These are phyloP conservation scores for Ibidorhyncha struthersii DNA, from an alignment of 2,113 vertebrate genomes.

Conservation along the genomic window DNA sequence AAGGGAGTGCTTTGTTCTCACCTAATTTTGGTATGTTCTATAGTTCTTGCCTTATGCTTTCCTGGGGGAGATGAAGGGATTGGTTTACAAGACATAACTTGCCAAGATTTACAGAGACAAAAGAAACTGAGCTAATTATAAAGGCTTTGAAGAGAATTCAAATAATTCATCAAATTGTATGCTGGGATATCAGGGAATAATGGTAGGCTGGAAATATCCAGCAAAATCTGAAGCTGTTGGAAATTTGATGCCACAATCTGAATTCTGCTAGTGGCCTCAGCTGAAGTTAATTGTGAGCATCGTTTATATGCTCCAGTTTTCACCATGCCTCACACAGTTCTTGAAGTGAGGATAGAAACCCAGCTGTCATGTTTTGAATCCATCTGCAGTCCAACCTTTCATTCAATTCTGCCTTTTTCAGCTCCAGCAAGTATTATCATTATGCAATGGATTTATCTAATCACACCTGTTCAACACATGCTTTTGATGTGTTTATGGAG, in stretches of 20 bases:
- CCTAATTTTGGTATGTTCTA: not conserved
- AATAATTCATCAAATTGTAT: not conserved
- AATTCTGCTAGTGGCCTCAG: not conserved
- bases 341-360: not conserved
- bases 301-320: not conserved
- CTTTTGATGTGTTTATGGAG: not conserved
- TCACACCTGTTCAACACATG: not conserved
- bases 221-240: not conserved
- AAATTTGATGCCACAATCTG: not conserved
- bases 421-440: not conserved
- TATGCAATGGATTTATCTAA: not conserved
- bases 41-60: not conserved
- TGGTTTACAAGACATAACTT: not conserved
- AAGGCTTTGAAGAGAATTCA: conserved; percentile 7
- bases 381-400: not conserved
- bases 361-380: not conserved
- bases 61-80: not conserved
- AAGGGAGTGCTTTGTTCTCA: not conserved
- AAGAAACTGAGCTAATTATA: conserved; percentile 3
- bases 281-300: not conserved
- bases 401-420: not conserved
- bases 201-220: not conserved
- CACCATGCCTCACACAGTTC: not conserved
- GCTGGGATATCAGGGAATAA: not conserved
- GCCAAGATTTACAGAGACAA: not conserved